Evolutionary conservation across 2,888 invertebrate species (phyloP), one percentile per base, ranked within the genome.

Genomic region (Meiosimyza decipiens): DNA sequence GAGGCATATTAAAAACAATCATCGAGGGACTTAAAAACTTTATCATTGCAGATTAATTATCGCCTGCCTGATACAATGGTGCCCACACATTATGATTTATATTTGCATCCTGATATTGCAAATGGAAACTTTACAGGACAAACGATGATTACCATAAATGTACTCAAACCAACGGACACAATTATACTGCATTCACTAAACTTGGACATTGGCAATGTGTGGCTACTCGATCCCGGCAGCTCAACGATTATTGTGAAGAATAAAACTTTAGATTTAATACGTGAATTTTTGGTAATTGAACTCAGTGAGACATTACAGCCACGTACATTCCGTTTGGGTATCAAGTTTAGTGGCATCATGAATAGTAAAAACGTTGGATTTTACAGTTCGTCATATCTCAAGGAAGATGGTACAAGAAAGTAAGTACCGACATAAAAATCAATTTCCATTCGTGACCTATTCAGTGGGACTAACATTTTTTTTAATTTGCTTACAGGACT

Each of bases 311-410:
- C 77, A 13, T 68, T 85, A 16, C 33, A 50, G 0, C 77, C 73
- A 1, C 40, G 70, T 0, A 33, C 2, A 0, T 69, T 81, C 11
- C 3, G 52, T 9, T 67, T 85, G 28, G 78, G 77, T 15, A 78
- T 85, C 5, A 73, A 82, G 0, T 95, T 92, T 81, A 86, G 87
- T 75, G 94, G 94, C 0, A 89, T 88, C 71, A 89, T 94, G 85
- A 90, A 90, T 52, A 89, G 90, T 67, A 91, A 91, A 77, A 92
- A 94, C 82, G 91, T 93, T 71, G 95, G 95, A 12, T 89, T 94
- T 71, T 95, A 95, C 84, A 90, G 90, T 71, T 94, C 94, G 52
- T 89, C 89, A 5, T 92, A 94, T 75, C 86, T 86, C 66, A 86
- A 89, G 80, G 81, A 77, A 1, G 82, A 85, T 69, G 85, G 84